Conservation (phyloP, 2,888 invertebrate genomes). For the Mythimna loreyi region DNA sequence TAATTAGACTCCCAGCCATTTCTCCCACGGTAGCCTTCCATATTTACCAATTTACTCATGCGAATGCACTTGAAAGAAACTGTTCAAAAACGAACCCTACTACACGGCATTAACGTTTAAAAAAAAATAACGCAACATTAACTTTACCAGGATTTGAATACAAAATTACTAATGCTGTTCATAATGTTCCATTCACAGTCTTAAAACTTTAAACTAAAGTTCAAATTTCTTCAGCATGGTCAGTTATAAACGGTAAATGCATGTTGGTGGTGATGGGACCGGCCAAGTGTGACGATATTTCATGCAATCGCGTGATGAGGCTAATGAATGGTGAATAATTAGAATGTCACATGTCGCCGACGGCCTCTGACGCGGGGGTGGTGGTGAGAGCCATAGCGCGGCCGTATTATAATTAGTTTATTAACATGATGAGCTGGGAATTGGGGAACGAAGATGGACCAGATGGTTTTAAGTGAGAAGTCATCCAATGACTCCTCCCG, state of each 20-base stretch:
- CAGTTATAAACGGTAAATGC: conserved; percentile 27
- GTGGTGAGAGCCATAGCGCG: conserved; percentile 72
- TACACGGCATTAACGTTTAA: conserved; percentile 14
- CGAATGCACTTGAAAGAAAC: not conserved
- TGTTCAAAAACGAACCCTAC: conserved; percentile 54
- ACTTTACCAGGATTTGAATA: conserved; percentile 51
- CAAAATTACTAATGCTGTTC: conserved; percentile 6
- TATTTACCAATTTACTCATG: conserved; percentile 51
- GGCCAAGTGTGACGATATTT: conserved; percentile 81
- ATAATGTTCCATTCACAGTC: not conserved
- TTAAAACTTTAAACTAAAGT: conserved; percentile 37
- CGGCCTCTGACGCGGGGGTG: conserved; percentile 67
- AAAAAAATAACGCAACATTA: conserved; percentile 35
- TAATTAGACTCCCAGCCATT: conserved; percentile 79
- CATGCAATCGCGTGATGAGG: conserved; percentile 84
- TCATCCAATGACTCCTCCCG: too few species aligned
- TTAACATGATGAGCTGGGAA: conserved; percentile 54
- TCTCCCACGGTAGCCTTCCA: conserved; percentile 84
- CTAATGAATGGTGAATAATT: conserved; percentile 82
- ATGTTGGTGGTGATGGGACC: conserved; percentile 58
- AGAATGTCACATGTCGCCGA: conserved; percentile 82
- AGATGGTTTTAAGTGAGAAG: conserved; percentile 31
- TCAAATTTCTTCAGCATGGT: conserved; percentile 40
- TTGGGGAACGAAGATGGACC: conserved; percentile 32
- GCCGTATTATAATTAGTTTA: conserved; percentile 45